phyloP scores from a whole-genome alignment of 1,140 invertebrate species.

The Danaus melanippus region DNA sequence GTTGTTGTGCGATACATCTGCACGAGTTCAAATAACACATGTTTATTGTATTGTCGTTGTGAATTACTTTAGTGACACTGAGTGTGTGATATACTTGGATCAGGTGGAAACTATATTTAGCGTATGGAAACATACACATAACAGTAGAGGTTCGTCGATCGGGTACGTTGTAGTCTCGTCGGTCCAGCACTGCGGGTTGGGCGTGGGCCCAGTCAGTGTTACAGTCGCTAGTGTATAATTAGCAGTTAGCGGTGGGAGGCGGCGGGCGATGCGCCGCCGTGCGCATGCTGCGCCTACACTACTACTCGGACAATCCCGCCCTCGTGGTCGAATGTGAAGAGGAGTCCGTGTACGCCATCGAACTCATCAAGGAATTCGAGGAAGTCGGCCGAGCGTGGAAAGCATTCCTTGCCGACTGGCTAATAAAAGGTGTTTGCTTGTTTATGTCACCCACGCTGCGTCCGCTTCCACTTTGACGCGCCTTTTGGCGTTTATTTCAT shows the following conservation, averaged over 20 bases:
- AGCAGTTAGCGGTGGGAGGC: conserved; percentile 58
- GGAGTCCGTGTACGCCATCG: conserved; percentile 79
- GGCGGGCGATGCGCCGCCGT: conserved; percentile 50
- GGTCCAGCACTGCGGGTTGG: conserved; percentile 25
- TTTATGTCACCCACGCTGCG: conserved; percentile 29
- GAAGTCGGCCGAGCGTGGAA: conserved; percentile 81
- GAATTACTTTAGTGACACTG: conserved; percentile 24
- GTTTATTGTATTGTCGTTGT: conserved; percentile 6
- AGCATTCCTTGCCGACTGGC: conserved; percentile 78
- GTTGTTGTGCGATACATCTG: not conserved
- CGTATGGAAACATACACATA: conserved; percentile 27
- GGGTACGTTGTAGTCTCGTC: conserved; percentile 31
- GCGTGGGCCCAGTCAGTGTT: conserved; percentile 33
- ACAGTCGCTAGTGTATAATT: conserved; percentile 40
- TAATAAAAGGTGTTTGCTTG: conserved; percentile 76
- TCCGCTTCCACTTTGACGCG: conserved; percentile 14
- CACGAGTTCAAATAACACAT: not conserved
- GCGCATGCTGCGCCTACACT: conserved; percentile 83
- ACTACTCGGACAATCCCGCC: conserved; percentile 82
- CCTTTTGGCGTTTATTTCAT: conserved; percentile 28
- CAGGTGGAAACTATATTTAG: conserved; percentile 39
- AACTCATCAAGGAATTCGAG: conserved; percentile 90
- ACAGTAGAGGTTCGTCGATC: conserved; percentile 22
- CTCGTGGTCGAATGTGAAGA: conserved; percentile 74
- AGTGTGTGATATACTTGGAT: conserved; percentile 34